Evolutionary conservation across 2,797 vertebrate species (phyloP), one percentile per base, ranked within the genome.

Genomic region (Clarias fuscus): DNA sequence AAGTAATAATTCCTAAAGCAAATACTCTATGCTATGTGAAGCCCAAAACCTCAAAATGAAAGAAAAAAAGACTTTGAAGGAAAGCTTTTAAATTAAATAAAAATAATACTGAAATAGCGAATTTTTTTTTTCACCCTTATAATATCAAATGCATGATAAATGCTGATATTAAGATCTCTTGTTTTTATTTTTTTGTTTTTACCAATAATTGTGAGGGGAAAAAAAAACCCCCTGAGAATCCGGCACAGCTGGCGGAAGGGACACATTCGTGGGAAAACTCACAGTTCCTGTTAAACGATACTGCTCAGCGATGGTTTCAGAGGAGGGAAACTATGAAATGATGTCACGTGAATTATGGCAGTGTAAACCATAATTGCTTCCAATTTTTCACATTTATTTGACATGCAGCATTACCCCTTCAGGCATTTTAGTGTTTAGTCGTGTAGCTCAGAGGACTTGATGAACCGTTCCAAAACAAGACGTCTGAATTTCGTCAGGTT

Each of bases 21-120:
- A 94, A 93, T 90, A 92, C 86, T 92, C 91, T 91, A 88, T 87
- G 91, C 91, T 87, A 85, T 90, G 91, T 91, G 80, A 68, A 92
- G 86, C 89, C 90, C 85, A 91, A 88, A 75, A 90, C 87, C 90
- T 43, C 67, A 79, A 91, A 86, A 89, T 65, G 61, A 86, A 86
- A 87, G 76, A 70, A 40, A 84, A 86, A 84, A 40, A 37, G 1
- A 62, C n/a, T 82, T 83, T 37, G 59, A 84, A 70, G 64, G 62
- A 70, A 65, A 13, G n/a, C 14, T 62, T 18, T 37, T 84, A 27
- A 76, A 68, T 48, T 68, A 13, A n/a, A 70, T 27, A 65, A 82
- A 62, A 70, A 77, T 14, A 48, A 79, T 67, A 68, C 30, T 78
- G 62, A 84, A 76, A 37, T 56, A 37, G 13, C 61, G 11, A 33